Evolutionary conservation across 2,888 invertebrate genomes (phyloP), one percentile per base, ranked within the genome.

Genomic region (Sialis lutaria): DNA sequence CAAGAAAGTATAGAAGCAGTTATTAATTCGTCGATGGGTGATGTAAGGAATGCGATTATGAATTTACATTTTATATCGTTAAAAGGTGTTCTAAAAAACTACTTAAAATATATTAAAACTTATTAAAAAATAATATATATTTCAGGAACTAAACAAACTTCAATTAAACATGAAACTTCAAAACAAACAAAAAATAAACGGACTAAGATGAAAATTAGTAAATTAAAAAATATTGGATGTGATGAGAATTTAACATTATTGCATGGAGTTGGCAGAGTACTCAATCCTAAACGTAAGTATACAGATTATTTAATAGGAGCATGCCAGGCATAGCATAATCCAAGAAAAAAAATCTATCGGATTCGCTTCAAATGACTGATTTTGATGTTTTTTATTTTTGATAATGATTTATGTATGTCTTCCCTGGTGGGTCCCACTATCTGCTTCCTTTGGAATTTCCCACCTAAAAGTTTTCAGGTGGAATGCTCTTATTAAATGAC

Each of bases 21-120:
- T 51, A 68, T 79, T 10, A 71, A 79, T 46, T 76, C 82, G 9
- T 76, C 78, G 33, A 75, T 74, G 53, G 91, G 91, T 0, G 91
- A 91, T 64, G 75, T 91, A 22, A 69, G 91, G 57, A 83, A 81
- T 57, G 85, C 88, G 1, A 69, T 90, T 42, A 78, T 89, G 55
- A 85, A 88, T 64, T 69, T 89, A 46, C 85, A 90, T 66, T 87
- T 92, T 68, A 77, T 80, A 40, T 78, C 79, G 52, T 66, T 83
- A 44, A 79, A 75, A 74, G 83, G 86, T 77, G 53, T 5, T 1
- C 6, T 13, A 6, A 35, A 8, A n/a, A 35, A n/a, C n/a, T 8
- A 35, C n/a, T 8, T 35, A 35, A 35, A n/a, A 35, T 35, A 35
- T 9, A 2, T 9, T 35, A n/a, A 2, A 9, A 35, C 9, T 40